Evolutionary conservation across 1,140 invertebrate species (phyloP).

Genomic region (Centruroides sculpturatus): DNA sequence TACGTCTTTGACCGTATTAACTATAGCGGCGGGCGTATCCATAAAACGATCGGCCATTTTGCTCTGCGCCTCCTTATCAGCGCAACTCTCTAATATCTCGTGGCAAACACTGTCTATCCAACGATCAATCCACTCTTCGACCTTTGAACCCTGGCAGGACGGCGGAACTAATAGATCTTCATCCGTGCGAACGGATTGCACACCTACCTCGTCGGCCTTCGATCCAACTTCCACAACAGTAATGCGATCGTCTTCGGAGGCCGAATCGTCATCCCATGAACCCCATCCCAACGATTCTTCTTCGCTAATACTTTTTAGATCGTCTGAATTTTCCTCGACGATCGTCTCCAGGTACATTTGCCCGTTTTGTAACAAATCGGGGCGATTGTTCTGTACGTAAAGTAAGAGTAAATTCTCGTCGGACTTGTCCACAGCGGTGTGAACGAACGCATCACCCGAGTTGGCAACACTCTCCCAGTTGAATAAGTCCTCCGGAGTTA

Average conservation of each 20-base stretch:
- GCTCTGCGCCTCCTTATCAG: too few relatives aligned
- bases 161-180: too few relatives aligned
- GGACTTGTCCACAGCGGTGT: constrained; percentile 9
- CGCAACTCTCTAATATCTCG: too few relatives aligned
- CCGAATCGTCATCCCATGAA: constrained; percentile 9
- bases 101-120: too few relatives aligned
- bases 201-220: too few relatives aligned
- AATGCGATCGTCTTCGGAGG: constrained; percentile 4
- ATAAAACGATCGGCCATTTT: too few relatives aligned
- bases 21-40: too few relatives aligned
- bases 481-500: constrained; percentile 7
- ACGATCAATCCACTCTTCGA: too few relatives aligned
- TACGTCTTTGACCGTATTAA: too few relatives aligned
- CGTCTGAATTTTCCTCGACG: constrained; percentile 15
- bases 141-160: too few relatives aligned
- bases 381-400: constrained; percentile 9
- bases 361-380: constrained; percentile 1
- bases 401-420: constrained; percentile 10
- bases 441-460: constrained; percentile 5
- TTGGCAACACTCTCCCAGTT: constrained; percentile 11
- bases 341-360: constrained; percentile 15
- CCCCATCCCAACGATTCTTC: constrained; percentile 11
- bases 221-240: constrained; percentile 9
- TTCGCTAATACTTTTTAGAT: constrained; percentile 9
- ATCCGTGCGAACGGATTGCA: too few relatives aligned